Evolutionary conservation across 2,888 invertebrate genomes (phyloP), one percentile per base, ranked within the genome.

Genomic region (Tenthredo livida): DNA sequence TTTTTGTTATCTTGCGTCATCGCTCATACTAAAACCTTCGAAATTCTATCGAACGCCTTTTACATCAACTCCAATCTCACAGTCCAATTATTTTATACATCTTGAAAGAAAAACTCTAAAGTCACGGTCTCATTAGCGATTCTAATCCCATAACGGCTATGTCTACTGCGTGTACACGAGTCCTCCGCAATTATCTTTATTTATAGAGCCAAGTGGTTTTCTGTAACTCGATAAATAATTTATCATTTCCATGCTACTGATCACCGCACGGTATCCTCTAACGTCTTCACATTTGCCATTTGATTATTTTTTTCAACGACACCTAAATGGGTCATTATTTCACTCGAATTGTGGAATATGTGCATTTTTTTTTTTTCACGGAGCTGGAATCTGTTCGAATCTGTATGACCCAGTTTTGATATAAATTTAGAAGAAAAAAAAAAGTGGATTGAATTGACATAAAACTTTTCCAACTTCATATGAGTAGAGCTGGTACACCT

Each of bases 61-160:
- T 54, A 54, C 78, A 78, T 54, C 78, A 33, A 29, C 10, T 21
- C 10, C 54, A 54, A 77, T 77, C 47, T 75, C 47, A 54, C 72
- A n/a, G 61, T 61, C 40, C 80, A 80, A 80, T 80, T 61, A 80
- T 80, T 80, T 40, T 37, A 37, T 21, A 37, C 15, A 21, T 9
- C 9, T 50, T 9, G 17, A 43, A 73, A 33, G 2, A 33, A 43
- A 73, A 40, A 21, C 21, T 2, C 40, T 40, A 17, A 80, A 80
- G 80, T 61, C 80, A 61, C 80, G 80, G 40, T 61, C 61, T 58
- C 61, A 61, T 80, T 80, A 61, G 58, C 58, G 29, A 80, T 40
- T 80, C 61, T 21, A 40, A 80, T 61, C 40, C 80, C 6, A n/a
- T 17, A 29, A 77, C 17, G n/a, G 33, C n/a, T 77, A 50, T 50